These are phyloP conservation scores for Brachionus plicatilis DNA, from an alignment of 1,140 invertebrate genomes.

Conservation along the genomic window DNA sequence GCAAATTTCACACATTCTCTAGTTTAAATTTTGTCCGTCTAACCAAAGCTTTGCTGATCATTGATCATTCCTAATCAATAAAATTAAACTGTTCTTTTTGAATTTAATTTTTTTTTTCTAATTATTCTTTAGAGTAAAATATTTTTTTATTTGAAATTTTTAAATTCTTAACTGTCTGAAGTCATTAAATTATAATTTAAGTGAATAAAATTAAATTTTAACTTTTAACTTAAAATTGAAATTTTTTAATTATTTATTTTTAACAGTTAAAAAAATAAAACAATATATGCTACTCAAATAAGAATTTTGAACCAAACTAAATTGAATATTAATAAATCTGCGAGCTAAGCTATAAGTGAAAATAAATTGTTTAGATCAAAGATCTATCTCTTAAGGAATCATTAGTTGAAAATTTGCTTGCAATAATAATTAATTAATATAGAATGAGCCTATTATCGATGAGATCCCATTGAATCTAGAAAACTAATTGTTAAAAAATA, in stretches of 20 bases:
- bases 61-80: not conserved
- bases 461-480: not conserved
- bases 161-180: too few species aligned
- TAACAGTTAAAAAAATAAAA: not conserved
- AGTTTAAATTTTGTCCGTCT: not conserved
- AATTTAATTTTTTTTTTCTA: not conserved
- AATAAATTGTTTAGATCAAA: not conserved
- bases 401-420: not conserved
- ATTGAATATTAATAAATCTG: not conserved
- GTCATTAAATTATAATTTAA: too few species aligned
- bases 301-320: not conserved
- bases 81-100: not conserved
- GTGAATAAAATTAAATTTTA: not conserved
- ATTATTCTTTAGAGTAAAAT: too few species aligned
- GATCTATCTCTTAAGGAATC: not conserved
- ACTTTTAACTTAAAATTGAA: not conserved
- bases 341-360: not conserved
- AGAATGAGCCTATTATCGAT: conserved; percentile 31
- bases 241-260: not conserved
- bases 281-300: not conserved
- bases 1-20: not conserved
- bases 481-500: conserved; percentile 34
- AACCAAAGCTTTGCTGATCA: not conserved
- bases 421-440: conserved; percentile 23
- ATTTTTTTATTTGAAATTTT: too few species aligned